These are phyloP conservation scores for Rhinichthys osculus DNA, from an alignment of 2,797 vertebrate species.

Conservation along the genomic window DNA sequence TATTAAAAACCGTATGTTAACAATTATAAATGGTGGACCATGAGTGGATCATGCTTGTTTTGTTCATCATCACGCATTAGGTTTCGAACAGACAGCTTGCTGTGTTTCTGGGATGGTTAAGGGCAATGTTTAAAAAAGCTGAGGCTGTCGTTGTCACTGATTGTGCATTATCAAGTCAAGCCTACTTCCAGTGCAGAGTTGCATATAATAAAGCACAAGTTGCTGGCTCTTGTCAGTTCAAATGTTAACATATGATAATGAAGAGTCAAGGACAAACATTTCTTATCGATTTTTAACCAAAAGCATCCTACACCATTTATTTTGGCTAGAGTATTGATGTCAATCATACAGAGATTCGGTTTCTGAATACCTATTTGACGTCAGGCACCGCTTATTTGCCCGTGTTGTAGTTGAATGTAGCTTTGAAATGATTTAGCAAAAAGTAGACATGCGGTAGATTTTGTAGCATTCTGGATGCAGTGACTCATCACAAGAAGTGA, in stretches of 20 bases:
- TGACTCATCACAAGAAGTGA: slow-evolving; percentile 66
- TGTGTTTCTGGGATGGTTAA: slow-evolving; percentile 47
- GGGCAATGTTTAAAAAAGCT: slow-evolving; percentile 51
- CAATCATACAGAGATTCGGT: slow-evolving; percentile 56
- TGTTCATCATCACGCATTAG: slow-evolving; percentile 48
- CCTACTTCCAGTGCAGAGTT: slow-evolving; percentile 64
- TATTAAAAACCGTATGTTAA: slow-evolving; percentile 74
- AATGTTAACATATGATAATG: slow-evolving; percentile 53
- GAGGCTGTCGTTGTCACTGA: slow-evolving; percentile 59
- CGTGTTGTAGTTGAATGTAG: slow-evolving; percentile 84
- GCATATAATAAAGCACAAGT: slow-evolving; percentile 80
- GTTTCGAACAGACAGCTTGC: slow-evolving; percentile 41
- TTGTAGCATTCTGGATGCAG: slow-evolving; percentile 80
- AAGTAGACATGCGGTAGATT: slow-evolving; percentile 78
- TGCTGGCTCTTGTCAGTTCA: slow-evolving; percentile 57
- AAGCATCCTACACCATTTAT: slow-evolving; percentile 13
- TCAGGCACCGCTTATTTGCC: slow-evolving; percentile 83
- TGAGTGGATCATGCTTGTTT: slow-evolving; percentile 41
- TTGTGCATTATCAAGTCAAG: slow-evolving; percentile 63
- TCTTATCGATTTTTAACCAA: slow-evolving; percentile 45
- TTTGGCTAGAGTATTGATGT: slow-evolving; percentile 28
- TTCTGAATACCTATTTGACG: slow-evolving; percentile 75
- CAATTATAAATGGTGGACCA: slow-evolving; percentile 51
- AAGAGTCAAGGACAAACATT: slow-evolving; percentile 54
- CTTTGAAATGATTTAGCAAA: slow-evolving; percentile 85